A percentile compares a stretch with the other conserved stretches of the same genome.
These are phyloP conservation scores for Drosophila imparisetae DNA, from an alignment of 2,888 invertebrate species.

Conservation along the genomic window DNA sequence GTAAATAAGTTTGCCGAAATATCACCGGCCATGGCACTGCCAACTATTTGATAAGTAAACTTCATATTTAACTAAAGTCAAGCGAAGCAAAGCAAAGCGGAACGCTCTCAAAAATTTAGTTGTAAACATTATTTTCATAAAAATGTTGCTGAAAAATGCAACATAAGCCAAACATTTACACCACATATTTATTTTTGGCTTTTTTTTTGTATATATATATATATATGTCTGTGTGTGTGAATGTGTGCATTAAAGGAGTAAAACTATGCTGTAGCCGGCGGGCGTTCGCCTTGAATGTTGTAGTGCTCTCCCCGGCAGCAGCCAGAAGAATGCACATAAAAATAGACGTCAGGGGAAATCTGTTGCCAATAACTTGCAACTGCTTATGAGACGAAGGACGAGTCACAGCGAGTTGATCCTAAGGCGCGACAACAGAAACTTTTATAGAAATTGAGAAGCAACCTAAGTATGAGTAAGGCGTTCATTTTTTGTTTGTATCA, in stretches of 20 bases:
- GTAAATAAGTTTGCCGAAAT: conserved; percentile 72
- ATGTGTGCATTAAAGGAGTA: conserved; percentile 29
- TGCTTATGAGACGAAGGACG: conserved; percentile 69
- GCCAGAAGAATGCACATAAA: conserved; percentile 14
- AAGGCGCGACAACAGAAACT: conserved; percentile 51
- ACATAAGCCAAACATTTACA: conserved; percentile 74
- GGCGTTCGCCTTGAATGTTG: conserved; percentile 60
- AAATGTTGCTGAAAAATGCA: conserved; percentile 71
- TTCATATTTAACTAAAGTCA: conserved; percentile 64
- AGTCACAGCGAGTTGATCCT: conserved; percentile 46
- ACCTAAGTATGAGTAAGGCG: neutral
- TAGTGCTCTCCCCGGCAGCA: conserved; percentile 4
- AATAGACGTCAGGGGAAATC: conserved; percentile 70
- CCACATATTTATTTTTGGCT: conserved; percentile 50
- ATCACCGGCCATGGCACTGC: conserved; percentile 51
- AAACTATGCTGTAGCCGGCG: conserved; percentile 54
- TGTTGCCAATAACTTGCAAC: conserved; percentile 76
- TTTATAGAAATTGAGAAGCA: neutral
- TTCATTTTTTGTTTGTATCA: neutral
- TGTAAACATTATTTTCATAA: conserved; percentile 69
- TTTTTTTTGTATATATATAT: neutral
- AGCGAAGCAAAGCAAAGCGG: conserved; percentile 39
- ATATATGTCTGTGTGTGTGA: conserved; percentile 1
- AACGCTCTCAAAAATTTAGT: conserved; percentile 50
- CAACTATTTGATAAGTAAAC: conserved; percentile 71